phyloP scores from a whole-genome alignment of 1,140 invertebrate genomes.

The Drosophila fuyamai region DNA sequence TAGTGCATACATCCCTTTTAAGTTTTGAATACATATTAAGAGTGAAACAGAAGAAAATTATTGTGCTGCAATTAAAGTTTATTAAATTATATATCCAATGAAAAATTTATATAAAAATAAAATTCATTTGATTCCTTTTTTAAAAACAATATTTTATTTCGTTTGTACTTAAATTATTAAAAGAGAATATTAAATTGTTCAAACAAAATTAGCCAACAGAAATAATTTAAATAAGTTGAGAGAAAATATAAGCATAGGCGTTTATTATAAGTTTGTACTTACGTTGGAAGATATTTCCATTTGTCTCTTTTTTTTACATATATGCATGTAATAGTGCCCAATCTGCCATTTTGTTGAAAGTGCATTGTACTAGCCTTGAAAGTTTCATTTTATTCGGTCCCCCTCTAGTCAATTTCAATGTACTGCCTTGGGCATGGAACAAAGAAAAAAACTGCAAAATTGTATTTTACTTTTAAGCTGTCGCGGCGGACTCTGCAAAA shows the following conservation, averaged over 20 bases:
- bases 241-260: background rate
- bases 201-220: too few relatives aligned
- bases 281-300: background rate
- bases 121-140: too few relatives aligned
- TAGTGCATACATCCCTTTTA: background rate
- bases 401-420: slow-evolving; percentile 67
- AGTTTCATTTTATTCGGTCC: slow-evolving; percentile 17
- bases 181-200: too few relatives aligned
- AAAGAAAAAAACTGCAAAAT: slow-evolving; percentile 57
- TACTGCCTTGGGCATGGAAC: slow-evolving; percentile 55
- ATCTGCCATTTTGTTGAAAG: slow-evolving; percentile 3
- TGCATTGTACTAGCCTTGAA: slow-evolving; percentile 21
- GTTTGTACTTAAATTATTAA: too few relatives aligned
- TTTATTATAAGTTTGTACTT: too few relatives aligned
- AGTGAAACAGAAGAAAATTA: too few relatives aligned
- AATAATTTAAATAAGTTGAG: background rate
- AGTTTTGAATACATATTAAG: background rate
- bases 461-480: slow-evolving; percentile 71
- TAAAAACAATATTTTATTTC: too few relatives aligned
- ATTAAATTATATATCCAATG: too few relatives aligned
- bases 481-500: slow-evolving; percentile 34
- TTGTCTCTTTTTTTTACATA: background rate
- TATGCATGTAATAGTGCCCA: background rate
- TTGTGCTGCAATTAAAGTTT: too few relatives aligned
- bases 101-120: too few relatives aligned